Evolutionary conservation across 2,113 vertebrate genomes (phyloP).

Genomic region (Hemiscyllium ocellatum): DNA sequence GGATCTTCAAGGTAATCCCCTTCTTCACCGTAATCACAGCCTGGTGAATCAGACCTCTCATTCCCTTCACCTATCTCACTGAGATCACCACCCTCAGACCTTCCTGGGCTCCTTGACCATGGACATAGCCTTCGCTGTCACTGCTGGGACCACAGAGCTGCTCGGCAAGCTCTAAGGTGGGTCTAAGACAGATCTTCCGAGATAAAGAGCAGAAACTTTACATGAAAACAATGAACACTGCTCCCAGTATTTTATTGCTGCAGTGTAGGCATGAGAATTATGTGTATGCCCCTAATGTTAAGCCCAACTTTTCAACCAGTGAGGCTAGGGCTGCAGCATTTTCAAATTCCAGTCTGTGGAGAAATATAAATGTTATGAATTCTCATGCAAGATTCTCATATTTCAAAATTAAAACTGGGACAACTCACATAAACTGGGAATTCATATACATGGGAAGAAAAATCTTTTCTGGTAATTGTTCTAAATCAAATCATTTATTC

Average conservation of each 20-base stretch:
- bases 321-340: background rate
- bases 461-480: background rate
- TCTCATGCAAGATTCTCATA: background rate
- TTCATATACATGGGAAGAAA: background rate
- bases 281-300: no score
- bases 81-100: no score
- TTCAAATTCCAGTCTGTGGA: background rate
- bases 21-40: background rate
- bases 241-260: background rate
- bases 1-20: background rate
- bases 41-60: no score
- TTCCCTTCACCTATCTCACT: no score
- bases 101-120: no score
- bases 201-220: background rate
- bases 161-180: background rate
- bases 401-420: background rate
- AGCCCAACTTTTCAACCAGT: background rate
- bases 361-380: background rate
- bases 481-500: no score
- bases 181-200: no score
- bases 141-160: background rate
- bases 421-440: background rate
- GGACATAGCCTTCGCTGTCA: no score
- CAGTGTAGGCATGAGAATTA: background rate
- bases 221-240: background rate